Base-by-base conservation (phyloP, 92 coral and sea anemone genomes). In the Blastomussa wellsi region DNA sequence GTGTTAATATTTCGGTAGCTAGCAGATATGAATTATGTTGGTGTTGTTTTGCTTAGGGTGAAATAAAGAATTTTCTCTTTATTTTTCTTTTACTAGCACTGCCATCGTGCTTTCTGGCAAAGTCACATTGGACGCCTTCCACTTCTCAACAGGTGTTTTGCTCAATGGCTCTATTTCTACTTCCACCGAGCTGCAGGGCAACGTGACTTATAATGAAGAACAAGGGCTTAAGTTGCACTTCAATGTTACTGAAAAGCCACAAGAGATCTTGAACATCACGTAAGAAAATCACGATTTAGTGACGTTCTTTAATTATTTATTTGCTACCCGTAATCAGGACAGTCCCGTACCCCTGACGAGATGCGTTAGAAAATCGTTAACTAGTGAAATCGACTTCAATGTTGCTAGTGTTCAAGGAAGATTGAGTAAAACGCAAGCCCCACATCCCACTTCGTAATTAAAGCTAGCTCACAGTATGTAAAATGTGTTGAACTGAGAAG, bases 241-340 rank as follows among this genome's bases (percentile, higher is more conserved):
- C 76, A 86, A 92, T 57, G 84, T 92, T 77, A 69, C 82, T 32
- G 95, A 92, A 31, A 89, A 84, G 72, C 95, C 95, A 41, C 92
- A 89, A 62, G 92, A 92, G 84, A 86, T 89, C 51, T 81, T 92
- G 65, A 89, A 92, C 74, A 57, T 92, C 73, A 81, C 95, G 95
- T 92, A 92, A 92, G 95, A 26, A 11, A 19, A 44, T 8, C 7
- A 19, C 8, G 0, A 36, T 70, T 70, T 20, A 15, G 24, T 20
- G 74, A 0, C 74, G 2, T 69, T 15, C 8, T 31, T 22, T 67
- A 32, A 2, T 37, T 12, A 70, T n/a, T 28, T 26, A 62, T 62
- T 26, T 62, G 44, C 44, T 17, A 13, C 44, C n/a, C 11, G 26
- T 36, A 14, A 38, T 70, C 16, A 17, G 48, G 48, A 2, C 28